A percentile compares a stretch with the other conserved stretches of the same genome.
phyloP scores from a whole-genome alignment of 2,797 vertebrate genomes.

The Eulemur mongoz region DNA sequence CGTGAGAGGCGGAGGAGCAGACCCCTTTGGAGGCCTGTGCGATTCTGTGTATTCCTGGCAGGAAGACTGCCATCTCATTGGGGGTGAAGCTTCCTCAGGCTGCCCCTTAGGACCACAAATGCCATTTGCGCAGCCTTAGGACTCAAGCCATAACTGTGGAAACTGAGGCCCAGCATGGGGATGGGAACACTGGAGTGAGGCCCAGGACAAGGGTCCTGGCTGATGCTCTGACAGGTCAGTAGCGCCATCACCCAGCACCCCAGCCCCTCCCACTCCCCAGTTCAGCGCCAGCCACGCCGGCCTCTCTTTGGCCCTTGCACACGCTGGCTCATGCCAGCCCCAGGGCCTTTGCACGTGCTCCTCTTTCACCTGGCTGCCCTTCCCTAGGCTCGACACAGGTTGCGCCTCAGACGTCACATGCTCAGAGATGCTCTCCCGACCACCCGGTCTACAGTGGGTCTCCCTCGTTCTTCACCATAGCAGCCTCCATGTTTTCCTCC shows the following conservation, averaged over 20 bases:
- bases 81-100: not conserved
- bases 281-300: not conserved
- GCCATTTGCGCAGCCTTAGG: not conserved
- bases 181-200: not conserved
- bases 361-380: not conserved
- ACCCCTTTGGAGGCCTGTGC: not conserved
- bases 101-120: not conserved
- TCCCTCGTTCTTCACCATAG: not conserved
- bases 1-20: not conserved
- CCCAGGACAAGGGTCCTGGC: not conserved
- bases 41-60: not conserved
- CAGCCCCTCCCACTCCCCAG: too few relatives aligned
- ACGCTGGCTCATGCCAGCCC: not conserved
- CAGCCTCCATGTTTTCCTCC: not conserved
- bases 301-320: not conserved
- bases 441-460: not conserved
- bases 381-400: not conserved
- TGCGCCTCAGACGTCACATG: not conserved
- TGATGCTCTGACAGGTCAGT: not conserved
- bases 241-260: too few relatives aligned
- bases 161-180: not conserved
- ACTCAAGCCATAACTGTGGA: not conserved
- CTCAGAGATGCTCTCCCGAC: too few relatives aligned
- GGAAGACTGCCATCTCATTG: not conserved
- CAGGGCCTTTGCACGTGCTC: not conserved